Base-by-base conservation (phyloP, 1,140 invertebrate genomes). In the Lasaia peninsularis region DNA sequence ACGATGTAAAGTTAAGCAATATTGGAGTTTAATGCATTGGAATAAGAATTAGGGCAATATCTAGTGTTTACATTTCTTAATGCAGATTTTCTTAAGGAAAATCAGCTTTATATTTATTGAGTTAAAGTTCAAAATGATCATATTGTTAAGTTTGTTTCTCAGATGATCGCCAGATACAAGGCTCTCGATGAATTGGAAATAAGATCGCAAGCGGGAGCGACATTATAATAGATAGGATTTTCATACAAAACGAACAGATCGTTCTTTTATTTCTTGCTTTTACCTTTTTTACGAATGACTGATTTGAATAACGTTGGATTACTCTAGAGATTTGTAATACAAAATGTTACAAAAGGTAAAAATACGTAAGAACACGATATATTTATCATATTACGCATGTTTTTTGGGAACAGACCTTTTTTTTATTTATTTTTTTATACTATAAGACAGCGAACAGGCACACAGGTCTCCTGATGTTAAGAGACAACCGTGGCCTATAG, bases 211-310 rank as follows among this genome's bases (percentile, higher is more conserved):
- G 56, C 65, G 63, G 60, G 60, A 63, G 54, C 58, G 50, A 63
- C 61, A 68, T 66, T 65, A 69, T 65, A 69, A 63, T 65, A 60
- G 63, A 65, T 69, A 58, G 58, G 37, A 69, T 69, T 69, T 69
- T 58, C 59, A 60, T 61, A 63, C 55, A 60, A 60, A 60, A 58
- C 54, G 60, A 58, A 64, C 58, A 44, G 24, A 62, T 54, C 57
- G 57, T 58, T 63, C 53, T 61, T 56, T 35, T 51, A 37, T 44
- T 61, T 51, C 28, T 53, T 31, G n/a, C 53, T 24, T 28, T 50
- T 56, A 56, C 57, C 53, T 52, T 57, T 58, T 57, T 54, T 50
- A 37, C 28, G 37, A 57, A 62, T 44, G 34, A 62, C 12, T 21
- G 55, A 53, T 58, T 58, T 50, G 37, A 51, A 51, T 51, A 35